Evolutionary conservation across 2,113 vertebrate species (phyloP), one percentile per base, ranked within the genome.

Genomic region (Carassius carassius): DNA sequence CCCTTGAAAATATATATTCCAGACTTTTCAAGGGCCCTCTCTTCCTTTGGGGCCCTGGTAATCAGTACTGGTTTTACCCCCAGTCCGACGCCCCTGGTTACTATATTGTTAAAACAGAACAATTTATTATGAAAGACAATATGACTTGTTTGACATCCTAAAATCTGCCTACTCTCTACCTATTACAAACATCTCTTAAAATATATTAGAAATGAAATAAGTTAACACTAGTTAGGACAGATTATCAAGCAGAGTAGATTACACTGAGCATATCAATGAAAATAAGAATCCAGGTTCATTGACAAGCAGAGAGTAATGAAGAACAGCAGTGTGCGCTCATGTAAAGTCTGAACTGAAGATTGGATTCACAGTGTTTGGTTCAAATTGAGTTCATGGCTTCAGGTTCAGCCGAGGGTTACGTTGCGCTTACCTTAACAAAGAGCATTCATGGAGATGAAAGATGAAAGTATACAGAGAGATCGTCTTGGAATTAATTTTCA

Each of bases 341-440:
- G 17, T 56, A 56, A 56, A 56, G 16, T 77, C 54, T 65, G 51
- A 47, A 12, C 16, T 51, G 14, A 2, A 78, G 29, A 63, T 77
- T 75, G 32, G 32, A 35, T 23, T 73, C 37, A 23, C 21, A 17
- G 16, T 41, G 23, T n/a, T 80, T 58, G 74, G 85, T 83, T 89
- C 85, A 85, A 79, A n/a, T 65, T 21, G 35, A 77, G 86, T 85
- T 89, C 75, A 87, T 37, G 77, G 54, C 23, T 89, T 81, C 35
- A 62, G 81, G 81, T 84, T 86, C 77, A 88, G 70, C 13, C 25
- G 62, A 69, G 80, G 67, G 13, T 67, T 79, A 37, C 2, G 4
- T 67, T 79, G 51, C 2, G 4, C 74, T 78, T 49, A 84, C 75
- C 62, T 67, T 65, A 77, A 73, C 37, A 75, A 21, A 58, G 32